Evolutionary conservation across 2,888 invertebrate genomes (phyloP).

Genomic region (Dexiosoma caninum): DNA sequence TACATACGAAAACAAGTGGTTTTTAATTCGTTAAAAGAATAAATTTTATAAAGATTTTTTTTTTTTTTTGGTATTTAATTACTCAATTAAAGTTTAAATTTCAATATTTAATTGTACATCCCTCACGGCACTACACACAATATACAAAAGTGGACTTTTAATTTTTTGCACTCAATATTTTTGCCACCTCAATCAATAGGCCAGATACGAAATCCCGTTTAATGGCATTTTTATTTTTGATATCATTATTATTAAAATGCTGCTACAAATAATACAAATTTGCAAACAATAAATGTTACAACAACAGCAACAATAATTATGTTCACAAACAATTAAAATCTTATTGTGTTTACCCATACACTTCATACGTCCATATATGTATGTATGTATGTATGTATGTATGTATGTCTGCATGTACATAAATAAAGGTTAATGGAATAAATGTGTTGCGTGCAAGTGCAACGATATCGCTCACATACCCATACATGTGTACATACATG

Average conservation of each 20-base stretch:
- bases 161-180: not conserved
- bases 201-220: slow-evolving; percentile 15
- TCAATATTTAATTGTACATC: not conserved
- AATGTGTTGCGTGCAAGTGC: not conserved
- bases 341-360: slow-evolving; percentile 50
- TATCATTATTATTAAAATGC: slow-evolving; percentile 41
- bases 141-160: no score
- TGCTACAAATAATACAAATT: slow-evolving; percentile 32
- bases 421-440: slow-evolving; percentile 33
- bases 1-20: no score
- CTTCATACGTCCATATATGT: no score
- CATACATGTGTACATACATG: not conserved
- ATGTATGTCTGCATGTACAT: no score
- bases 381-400: no score
- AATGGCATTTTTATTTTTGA: slow-evolving; percentile 30
- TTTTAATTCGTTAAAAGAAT: no score
- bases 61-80: no score
- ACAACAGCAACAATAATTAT: slow-evolving; percentile 3
- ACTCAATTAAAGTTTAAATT: not conserved
- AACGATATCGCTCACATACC: not conserved
- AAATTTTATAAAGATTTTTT: no score
- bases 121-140: not conserved
- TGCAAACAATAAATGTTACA: slow-evolving; percentile 40
- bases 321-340: slow-evolving; percentile 50
- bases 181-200: slow-evolving; percentile 4